Evolutionary conservation across 2,888 invertebrate species (phyloP), one percentile per base, ranked within the genome.

Genomic region (Trilocha varians): DNA sequence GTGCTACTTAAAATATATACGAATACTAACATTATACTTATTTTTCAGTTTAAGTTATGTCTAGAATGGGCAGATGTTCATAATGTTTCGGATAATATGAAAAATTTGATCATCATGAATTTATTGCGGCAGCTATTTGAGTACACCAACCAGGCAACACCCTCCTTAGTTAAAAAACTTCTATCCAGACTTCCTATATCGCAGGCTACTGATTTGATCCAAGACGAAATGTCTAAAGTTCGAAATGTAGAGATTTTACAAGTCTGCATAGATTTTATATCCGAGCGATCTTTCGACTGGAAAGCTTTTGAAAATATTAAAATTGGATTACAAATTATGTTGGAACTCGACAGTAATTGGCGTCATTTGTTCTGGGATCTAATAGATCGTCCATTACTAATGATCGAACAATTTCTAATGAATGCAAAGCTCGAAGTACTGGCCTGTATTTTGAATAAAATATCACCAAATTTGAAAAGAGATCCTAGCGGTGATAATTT

Each of bases 351-450:
- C 5, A 42, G 59, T 0, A 78, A 75, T 36, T 88, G 91, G 61
- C 87, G 89, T 41, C 72, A 82, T 13, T 75, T 88, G 32, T 88
- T 92, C 46, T 89, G 91, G 85, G 87, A 89, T 50, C 66, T 93
- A 15, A 86, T 92, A 14, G 88, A 88, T 37, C 88, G 88, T 49
- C 97, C 97, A 0, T 65, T 93, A 34, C 73, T 93, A 3, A 91
- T 97, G 60, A 82, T 96, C 6, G 97, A 97, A 64, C 94, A 95
- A 65, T 87, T 95, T 40, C 70, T 97, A 9, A 96, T 97, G 95
- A 96, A 96, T 63, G 91, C 91, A 0, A 92, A 91, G 64, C 80
- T 94, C 39, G 93, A 93, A 53, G 79, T 87, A 39, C 74, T 94
- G 5, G 82, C 87, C 0, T 84, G 82, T 33, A 88, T 93, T 3